Conservation (phyloP, 1,140 invertebrate species). For the Drusus annulatus region DNA sequence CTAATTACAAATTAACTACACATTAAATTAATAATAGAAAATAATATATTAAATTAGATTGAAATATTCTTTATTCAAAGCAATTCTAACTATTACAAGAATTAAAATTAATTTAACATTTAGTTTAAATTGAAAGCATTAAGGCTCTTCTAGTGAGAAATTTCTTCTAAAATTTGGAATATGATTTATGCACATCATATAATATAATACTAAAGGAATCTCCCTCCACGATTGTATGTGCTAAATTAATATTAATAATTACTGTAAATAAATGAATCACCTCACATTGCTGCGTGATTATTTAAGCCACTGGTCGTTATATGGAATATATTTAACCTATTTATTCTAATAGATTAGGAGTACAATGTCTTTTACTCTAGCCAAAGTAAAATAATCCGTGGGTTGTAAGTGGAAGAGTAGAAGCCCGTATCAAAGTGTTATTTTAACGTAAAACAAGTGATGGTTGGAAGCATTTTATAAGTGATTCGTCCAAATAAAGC, state of each 20-base stretch:
- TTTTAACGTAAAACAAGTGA: no score
- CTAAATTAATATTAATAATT: no score
- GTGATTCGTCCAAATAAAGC: no score
- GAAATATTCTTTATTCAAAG: conserved; percentile 35
- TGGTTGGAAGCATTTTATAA: no score
- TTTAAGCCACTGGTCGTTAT: conserved; percentile 32
- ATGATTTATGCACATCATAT: conserved; percentile 12
- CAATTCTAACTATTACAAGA: conserved; percentile 37
- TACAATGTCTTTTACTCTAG: conserved; percentile 14
- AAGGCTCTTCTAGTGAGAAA: conserved; percentile 2
- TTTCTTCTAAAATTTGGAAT: conserved; percentile 37
- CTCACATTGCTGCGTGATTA: conserved; percentile 7
- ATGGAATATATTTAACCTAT: conserved; percentile 30
- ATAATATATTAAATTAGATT: not conserved
- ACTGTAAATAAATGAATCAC: no score
- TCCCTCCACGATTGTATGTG: not conserved
- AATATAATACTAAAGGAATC: conserved; percentile 9
- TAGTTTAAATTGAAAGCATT: conserved; percentile 22
- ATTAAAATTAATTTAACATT: conserved; percentile 35
- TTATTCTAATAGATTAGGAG: conserved; percentile 20
- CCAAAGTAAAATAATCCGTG: not conserved
- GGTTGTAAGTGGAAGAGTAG: no score
- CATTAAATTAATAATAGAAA: no score
- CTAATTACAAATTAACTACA: no score
- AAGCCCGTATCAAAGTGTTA: no score